phyloP scores from a whole-genome alignment of 2,113 vertebrate genomes.

The Charina bottae region DNA sequence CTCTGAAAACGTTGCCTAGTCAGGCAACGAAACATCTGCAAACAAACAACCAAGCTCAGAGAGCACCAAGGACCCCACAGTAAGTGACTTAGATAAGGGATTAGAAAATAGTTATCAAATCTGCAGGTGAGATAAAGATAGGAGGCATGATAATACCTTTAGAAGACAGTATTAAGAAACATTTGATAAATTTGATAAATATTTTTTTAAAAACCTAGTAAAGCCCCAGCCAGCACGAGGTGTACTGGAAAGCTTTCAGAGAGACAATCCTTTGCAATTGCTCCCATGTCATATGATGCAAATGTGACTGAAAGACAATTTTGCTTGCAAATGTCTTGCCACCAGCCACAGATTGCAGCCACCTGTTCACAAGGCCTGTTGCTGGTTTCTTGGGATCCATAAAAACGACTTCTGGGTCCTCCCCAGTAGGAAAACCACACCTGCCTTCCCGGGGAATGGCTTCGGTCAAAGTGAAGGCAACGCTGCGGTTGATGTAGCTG shows the following conservation, averaged over 20 bases:
- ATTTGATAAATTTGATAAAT: background rate
- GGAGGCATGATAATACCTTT: too few relatives aligned
- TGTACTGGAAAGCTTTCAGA: background rate
- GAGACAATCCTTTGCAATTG: background rate
- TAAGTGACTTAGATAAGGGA: too few relatives aligned
- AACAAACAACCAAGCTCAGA: too few relatives aligned
- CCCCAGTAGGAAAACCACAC: background rate
- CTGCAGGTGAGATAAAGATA: too few relatives aligned
- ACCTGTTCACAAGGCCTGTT: background rate
- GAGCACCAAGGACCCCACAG: too few relatives aligned
- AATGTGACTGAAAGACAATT: background rate
- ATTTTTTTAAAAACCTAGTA: too few relatives aligned
- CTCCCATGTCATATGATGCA: background rate
- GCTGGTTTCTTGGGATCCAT: background rate
- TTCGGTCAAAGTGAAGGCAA: background rate
- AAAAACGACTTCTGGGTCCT: background rate
- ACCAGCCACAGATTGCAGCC: background rate
- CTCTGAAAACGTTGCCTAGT: too few relatives aligned
- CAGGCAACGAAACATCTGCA: too few relatives aligned
- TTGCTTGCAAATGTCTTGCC: background rate
- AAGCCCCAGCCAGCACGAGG: too few relatives aligned
- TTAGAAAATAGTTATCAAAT: too few relatives aligned
- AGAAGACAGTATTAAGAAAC: background rate
- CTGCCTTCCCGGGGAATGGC: background rate
- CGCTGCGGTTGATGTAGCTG: background rate